Evolutionary conservation across 2,113 vertebrate genomes (phyloP), one percentile per base, ranked within the genome.

Genomic region (Prunella himalayana): DNA sequence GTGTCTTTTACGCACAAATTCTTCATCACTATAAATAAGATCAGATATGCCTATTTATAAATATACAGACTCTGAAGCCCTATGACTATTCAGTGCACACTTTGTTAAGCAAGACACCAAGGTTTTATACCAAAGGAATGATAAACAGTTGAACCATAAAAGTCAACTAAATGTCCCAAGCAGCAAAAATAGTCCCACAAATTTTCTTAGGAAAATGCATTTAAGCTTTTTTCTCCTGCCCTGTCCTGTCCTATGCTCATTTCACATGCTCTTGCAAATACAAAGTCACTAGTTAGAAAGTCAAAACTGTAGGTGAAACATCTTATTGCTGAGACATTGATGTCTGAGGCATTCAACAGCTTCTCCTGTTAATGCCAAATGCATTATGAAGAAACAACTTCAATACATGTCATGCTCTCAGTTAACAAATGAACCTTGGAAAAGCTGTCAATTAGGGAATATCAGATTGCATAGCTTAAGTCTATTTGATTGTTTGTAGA

Each of bases 371-470:
- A 94, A 95, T 83, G 93, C 82, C 96, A 93, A 96, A 77, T 28
- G 85, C 78, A 87, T 96, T 94, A 96, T 95, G 90, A 93, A 91
- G 94, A 88, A 93, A 94, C 88, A 94, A 86, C 90, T 92, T 91
- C 84, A 91, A 90, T 80, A 90, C 35, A 69, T 90, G 94, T 91
- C 91, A 95, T 49, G 91, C 71, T 90, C 85, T 92, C 82, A 73
- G 94, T 70, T 90, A 97, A 92, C 94, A 96, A 97, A 97, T 95
- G 92, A 94, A 92, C 92, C 85, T 83, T 83, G 71, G 75, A 85
- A 94, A 94, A 91, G 91, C 82, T 93, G 93, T 94, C 92, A 95
- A 56, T 95, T 95, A 95, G 71, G 50, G 66, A 95, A 30, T 77
- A 95, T 91, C 82, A 85, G 57, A 76, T 53, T 54, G 79, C 75